Percentiles rank a stretch among this genome's conserved stretches.
Evolutionary conservation across 1,140 invertebrate species (phyloP).

Genomic region (Lordiphosa clarofinis): DNA sequence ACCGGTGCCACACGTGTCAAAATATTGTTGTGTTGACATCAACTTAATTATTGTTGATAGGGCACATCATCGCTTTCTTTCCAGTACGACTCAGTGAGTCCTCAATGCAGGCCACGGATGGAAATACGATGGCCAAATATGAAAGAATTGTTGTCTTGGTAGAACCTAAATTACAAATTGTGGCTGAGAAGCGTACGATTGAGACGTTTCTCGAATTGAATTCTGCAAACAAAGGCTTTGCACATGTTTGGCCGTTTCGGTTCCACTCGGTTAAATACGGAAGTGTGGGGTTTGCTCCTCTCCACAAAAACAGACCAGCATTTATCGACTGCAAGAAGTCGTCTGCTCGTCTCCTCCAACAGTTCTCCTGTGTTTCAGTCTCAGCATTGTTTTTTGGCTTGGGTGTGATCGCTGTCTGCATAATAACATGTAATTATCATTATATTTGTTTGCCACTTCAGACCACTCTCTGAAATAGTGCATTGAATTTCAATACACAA

Average conservation of each 20-base stretch:
- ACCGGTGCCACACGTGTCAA: constrained; percentile 46
- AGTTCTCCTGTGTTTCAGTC: constrained; percentile 28
- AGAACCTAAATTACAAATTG: neutral
- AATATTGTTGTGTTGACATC: constrained; percentile 53
- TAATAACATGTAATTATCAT: constrained; percentile 75
- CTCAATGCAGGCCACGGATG: neutral
- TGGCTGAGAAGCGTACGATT: constrained; percentile 13
- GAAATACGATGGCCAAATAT: too few relatives aligned
- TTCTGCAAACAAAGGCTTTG: constrained; percentile 10
- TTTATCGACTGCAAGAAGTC: constrained; percentile 28
- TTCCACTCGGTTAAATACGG: constrained; percentile 57
- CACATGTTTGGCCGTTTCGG: constrained; percentile 36
- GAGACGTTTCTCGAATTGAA: constrained; percentile 39
- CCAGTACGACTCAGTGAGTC: neutral
- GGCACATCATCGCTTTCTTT: constrained; percentile 44
- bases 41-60: constrained; percentile 58
- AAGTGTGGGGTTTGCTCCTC: constrained; percentile 45
- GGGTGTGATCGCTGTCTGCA: constrained; percentile 46
- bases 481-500: constrained; percentile 13
- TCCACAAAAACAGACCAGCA: constrained; percentile 32
- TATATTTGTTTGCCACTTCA: constrained; percentile 62
- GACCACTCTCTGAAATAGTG: constrained; percentile 21
- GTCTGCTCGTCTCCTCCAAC: neutral
- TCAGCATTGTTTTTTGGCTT: constrained; percentile 56
- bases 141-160: too few relatives aligned